Base-by-base conservation (phyloP, 2,888 invertebrate genomes). In the Plagodis dolabraria region DNA sequence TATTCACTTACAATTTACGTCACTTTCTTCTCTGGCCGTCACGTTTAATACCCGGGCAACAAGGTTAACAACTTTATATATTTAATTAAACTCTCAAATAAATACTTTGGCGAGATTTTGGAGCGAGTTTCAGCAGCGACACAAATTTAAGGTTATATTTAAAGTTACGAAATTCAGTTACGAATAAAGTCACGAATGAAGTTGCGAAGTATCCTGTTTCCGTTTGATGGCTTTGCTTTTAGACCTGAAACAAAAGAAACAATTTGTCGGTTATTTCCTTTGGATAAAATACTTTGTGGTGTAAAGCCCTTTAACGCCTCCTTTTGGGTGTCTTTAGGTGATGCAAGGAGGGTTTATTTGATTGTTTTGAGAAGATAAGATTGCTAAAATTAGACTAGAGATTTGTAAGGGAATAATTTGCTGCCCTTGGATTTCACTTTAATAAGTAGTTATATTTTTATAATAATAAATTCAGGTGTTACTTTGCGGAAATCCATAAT, bases 171-270 rank as follows among this genome's bases (percentile, higher is more conserved):
- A 57, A 60, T 60, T 50, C 36, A 22, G 60, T 55, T 58, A 46
- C 33, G 43, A 57, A 60, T 60, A 48, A 33, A 34, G 60, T 55
- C 56, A 46, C 33, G 43, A 57, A 60, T 60, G 47, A 33, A 34
- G 60, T 55, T 58, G 40, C 33, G 43, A 34, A 53, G 33, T 50
- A 34, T 42, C 33, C 9, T 8, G 55, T 53, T 65, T 58, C 33
- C 55, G 47, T 60, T 57, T 57, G 64, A 57, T 33, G 64, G 47
- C n/a, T 40, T 8, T 10, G 12, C 35, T 43, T 10, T 59, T 38
- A 7, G 53, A 62, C 49, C 69, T 69, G 69, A 22, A 69, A 69
- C 68, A 69, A 67, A 63, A 64, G 66, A 67, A 58, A 63, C 49
- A 65, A 64, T 63, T 67, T 65, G n/a, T 50, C 9, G 52, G 65